Conservation (phyloP, 1,140 invertebrate genomes). For the Manduca sexta region DNA sequence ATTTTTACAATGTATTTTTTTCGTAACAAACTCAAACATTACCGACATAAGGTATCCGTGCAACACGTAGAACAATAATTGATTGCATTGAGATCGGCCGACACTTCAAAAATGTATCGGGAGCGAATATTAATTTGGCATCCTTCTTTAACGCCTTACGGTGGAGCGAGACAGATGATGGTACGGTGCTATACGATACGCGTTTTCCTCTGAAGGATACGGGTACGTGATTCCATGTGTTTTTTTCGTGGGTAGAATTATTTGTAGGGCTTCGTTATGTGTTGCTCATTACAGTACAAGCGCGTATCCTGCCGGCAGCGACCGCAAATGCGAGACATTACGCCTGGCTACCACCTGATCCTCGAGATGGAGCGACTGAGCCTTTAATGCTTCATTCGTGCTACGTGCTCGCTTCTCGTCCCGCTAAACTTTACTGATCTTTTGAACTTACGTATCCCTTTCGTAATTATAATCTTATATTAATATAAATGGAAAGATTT, state of each 20-base stretch:
- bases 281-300: slow-evolving; percentile 69
- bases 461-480: no score
- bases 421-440: no score
- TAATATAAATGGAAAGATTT: no score
- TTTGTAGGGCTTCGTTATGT: slow-evolving; percentile 71
- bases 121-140: slow-evolving; percentile 38
- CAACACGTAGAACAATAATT: slow-evolving; percentile 61
- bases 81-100: slow-evolving; percentile 54
- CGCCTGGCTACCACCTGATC: slow-evolving; percentile 30
- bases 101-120: slow-evolving; percentile 56
- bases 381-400: slow-evolving; percentile 46
- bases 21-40: slow-evolving; percentile 38
- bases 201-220: slow-evolving; percentile 67
- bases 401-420: slow-evolving; percentile 29
- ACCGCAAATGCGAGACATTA: slow-evolving; percentile 68
- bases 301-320: slow-evolving; percentile 58
- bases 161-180: slow-evolving; percentile 33
- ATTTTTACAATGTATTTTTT: slow-evolving; percentile 42
- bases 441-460: no score
- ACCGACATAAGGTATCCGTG: slow-evolving; percentile 51
- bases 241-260: slow-evolving; percentile 69
- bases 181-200: slow-evolving; percentile 59
- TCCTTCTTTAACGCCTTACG: slow-evolving; percentile 23
- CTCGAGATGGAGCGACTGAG: slow-evolving; percentile 17
- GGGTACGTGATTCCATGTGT: slow-evolving; percentile 66